Evolutionary conservation across 37 sponge, comb jelly and placozoan genomes (phyloP), one percentile per base, ranked within the genome.

Genomic region (Ephydatia muelleri): DNA sequence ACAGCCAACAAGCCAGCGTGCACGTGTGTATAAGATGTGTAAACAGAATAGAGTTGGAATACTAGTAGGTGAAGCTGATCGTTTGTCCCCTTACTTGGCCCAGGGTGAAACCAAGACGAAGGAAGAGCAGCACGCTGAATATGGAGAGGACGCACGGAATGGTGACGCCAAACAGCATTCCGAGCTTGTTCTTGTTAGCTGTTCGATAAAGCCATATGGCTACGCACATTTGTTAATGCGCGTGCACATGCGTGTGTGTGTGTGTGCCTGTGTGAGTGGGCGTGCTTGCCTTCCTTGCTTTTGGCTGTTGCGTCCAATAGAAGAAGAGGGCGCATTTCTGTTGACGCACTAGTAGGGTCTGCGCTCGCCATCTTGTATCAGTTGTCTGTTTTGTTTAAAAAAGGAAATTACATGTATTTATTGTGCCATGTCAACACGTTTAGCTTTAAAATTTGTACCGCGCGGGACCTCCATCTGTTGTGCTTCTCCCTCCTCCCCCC

Each of bases 111-210:
- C 99, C 99, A 38, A 99, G 84, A 28, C 99, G 67, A 12, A 99
- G 94, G 80, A 99, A 99, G 75, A 99, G 94, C 68, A 99, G 91
- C 47, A 95, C 97, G 81, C 91, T 93, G 90, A 99, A 99, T 69
- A 99, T 96, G 81, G 95, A 94, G 33, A 99, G 85, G 48, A 89
- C 88, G 78, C 97, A 96, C 12, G 99, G 99, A 67, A 99, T 82
- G 28, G 95, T 92, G 65, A 99, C 99, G 0, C 99, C 99, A 74
- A 91, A 85, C 8, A 99, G 78, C 87, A 97, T 99, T 0, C 91
- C 83, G 36, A 99, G 94, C 80, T 92, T 97, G 72, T 86, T 91
- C 87, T 88, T 81, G 22, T 72, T 76, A 37, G 86, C 90, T 90
- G 90, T 13, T 22, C 33, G 68, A 65, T 12, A 32, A 71, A 67